phyloP scores from a whole-genome alignment of 2,888 invertebrate species.

The Drosophila diplacantha region DNA sequence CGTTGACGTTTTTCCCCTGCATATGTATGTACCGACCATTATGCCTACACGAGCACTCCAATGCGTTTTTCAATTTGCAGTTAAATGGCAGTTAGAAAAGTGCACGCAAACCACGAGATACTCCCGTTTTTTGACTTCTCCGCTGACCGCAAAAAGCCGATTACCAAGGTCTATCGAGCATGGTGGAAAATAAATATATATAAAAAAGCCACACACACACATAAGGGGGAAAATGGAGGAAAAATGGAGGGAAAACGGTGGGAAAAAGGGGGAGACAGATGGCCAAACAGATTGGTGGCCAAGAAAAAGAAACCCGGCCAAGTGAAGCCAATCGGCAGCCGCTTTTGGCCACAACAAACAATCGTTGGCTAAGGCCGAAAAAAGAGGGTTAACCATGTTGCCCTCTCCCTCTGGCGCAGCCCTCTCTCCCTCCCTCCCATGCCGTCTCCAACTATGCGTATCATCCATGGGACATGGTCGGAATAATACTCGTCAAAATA shows the following conservation, averaged over 20 bases:
- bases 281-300: constrained; percentile 30
- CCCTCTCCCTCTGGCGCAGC: constrained; percentile 1
- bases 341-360: constrained; percentile 39
- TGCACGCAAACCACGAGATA: constrained; percentile 44
- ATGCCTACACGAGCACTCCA: constrained; percentile 16
- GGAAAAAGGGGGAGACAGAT: constrained; percentile 13
- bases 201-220: not conserved
- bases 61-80: constrained; percentile 55
- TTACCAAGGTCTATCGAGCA: constrained; percentile 55
- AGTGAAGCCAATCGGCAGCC: constrained; percentile 38
- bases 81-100: constrained; percentile 51
- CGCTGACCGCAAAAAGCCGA: constrained; percentile 52
- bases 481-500: constrained; percentile 20
- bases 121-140: constrained; percentile 29
- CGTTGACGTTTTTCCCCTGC: constrained; percentile 22
- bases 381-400: constrained; percentile 26
- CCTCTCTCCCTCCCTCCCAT: constrained; percentile 1
- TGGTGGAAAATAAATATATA: constrained; percentile 27
- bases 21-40: no score
- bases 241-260: not conserved
- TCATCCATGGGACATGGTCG: constrained; percentile 30
- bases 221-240: not conserved
- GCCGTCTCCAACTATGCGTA: constrained; percentile 35
- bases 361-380: constrained; percentile 30
- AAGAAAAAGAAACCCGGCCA: constrained; percentile 13